Evolutionary conservation across 2,888 invertebrate species (phyloP).

Genomic region (Gryllus longicercus): DNA sequence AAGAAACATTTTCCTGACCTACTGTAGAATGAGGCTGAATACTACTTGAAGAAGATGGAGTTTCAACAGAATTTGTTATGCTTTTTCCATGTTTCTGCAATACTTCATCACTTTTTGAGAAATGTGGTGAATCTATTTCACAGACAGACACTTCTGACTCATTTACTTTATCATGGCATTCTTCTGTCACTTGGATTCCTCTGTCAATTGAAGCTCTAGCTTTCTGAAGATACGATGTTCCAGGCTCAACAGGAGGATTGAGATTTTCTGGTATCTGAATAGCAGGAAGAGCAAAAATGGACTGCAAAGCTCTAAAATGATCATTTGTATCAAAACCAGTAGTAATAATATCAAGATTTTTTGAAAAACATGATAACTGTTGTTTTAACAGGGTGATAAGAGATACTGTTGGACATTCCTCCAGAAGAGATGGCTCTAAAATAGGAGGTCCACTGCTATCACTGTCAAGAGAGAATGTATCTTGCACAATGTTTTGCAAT

Average conservation of each 20-base stretch:
- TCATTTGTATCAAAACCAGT: conserved; percentile 18
- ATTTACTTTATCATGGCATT: neutral
- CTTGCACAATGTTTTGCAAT: neutral
- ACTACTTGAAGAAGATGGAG: neutral
- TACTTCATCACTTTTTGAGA: no score
- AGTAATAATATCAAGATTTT: conserved; percentile 28
- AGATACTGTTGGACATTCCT: conserved; percentile 12
- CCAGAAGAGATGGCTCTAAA: neutral
- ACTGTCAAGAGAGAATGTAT: neutral
- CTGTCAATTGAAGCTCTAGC: neutral
- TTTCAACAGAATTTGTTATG: neutral
- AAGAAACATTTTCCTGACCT: neutral
- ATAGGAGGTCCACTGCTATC: neutral
- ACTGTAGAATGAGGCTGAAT: neutral
- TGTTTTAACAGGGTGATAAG: conserved; percentile 27
- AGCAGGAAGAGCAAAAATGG: conserved; percentile 34
- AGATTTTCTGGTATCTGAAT: conserved; percentile 33
- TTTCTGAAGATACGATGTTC: neutral
- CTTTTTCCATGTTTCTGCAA: neutral
- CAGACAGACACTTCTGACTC: neutral
- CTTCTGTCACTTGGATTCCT: neutral
- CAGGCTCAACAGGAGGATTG: neutral
- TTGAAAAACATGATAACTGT: conserved; percentile 30
- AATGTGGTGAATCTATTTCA: neutral
- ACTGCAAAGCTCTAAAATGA: conserved; percentile 31